A percentile compares a stretch with the other conserved stretches of the same genome.
These are phyloP conservation scores for Astreopora myriophthalma DNA, from an alignment of 64 coral and sea anemone genomes.

Conservation along the genomic window DNA sequence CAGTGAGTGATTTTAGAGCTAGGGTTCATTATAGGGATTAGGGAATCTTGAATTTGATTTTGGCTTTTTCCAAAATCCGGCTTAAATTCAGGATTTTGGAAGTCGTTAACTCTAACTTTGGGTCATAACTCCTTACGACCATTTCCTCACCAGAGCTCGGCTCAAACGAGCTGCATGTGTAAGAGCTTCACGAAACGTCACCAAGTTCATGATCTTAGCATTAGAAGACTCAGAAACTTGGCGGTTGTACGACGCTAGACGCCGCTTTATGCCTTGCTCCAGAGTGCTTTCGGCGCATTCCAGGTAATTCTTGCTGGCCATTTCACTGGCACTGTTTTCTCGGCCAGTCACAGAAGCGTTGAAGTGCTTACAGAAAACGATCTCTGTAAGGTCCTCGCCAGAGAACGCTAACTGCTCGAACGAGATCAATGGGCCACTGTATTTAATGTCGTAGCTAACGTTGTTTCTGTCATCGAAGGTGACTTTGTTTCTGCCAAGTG, in stretches of 20 bases:
- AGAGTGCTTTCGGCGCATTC: conserved; percentile 81
- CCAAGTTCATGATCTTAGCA: conserved; percentile 67
- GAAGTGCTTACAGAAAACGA: conserved; percentile 91
- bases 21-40: too few relatives aligned
- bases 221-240: conserved; percentile 3
- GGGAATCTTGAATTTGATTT: too few relatives aligned
- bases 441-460: conserved; percentile 33
- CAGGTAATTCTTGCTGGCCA: conserved; percentile 63
- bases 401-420: conserved; percentile 76
- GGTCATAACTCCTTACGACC: not conserved
- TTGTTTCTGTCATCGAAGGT: conserved; percentile 84
- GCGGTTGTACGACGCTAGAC: conserved; percentile 71
- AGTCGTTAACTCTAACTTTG: too few relatives aligned
- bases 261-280: conserved; percentile 73
- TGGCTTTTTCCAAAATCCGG: too few relatives aligned
- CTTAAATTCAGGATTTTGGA: too few relatives aligned
- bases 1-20: too few relatives aligned
- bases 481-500: conserved; percentile 38
- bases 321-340: conserved; percentile 51
- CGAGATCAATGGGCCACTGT: conserved; percentile 82
- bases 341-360: conserved; percentile 47
- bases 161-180: conserved; percentile 89
- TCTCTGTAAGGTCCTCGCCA: conserved; percentile 84
- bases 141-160: conserved; percentile 79
- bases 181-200: conserved; percentile 83